Percentiles rank a stretch among this genome's conserved stretches.
Conservation (phyloP, 64 coral and sea anemone species). For the Pocillopora verrucosa region DNA sequence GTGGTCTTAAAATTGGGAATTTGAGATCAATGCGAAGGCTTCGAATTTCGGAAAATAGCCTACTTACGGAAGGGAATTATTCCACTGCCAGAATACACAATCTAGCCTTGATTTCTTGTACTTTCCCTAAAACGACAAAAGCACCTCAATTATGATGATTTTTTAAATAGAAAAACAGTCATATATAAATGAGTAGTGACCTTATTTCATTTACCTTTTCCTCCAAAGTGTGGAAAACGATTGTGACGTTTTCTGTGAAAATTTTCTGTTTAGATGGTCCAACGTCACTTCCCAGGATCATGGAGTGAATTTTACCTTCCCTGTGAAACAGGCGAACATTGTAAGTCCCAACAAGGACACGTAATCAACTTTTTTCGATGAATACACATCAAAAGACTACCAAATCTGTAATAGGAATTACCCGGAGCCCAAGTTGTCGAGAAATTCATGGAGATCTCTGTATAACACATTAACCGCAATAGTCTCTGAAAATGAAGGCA, state of each 20-base stretch:
- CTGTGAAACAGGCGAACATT: neutral
- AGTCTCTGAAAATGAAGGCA: neutral
- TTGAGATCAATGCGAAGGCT: neutral
- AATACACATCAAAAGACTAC: neutral
- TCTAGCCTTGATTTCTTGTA: neutral
- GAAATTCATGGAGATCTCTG: neutral
- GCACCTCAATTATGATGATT: neutral
- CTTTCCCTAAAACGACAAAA: neutral
- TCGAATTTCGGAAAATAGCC: neutral
- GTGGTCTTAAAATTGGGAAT: neutral
- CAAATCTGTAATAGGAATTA: neutral
- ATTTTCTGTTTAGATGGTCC: neutral
- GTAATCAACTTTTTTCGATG: neutral
- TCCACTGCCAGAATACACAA: constrained; percentile 32
- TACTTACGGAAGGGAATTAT: neutral
- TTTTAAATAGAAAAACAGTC: neutral
- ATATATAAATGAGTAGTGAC: neutral
- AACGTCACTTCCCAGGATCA: constrained; percentile 11
- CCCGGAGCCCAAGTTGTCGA: neutral
- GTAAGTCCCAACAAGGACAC: too few relatives aligned
- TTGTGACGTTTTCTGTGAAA: constrained; percentile 18
- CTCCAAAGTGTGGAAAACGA: constrained; percentile 1
- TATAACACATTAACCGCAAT: neutral
- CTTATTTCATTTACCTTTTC: neutral
- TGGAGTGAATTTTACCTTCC: neutral